Base-by-base conservation (phyloP, 2,113 vertebrate species). In the Sapayoa aenigma region DNA sequence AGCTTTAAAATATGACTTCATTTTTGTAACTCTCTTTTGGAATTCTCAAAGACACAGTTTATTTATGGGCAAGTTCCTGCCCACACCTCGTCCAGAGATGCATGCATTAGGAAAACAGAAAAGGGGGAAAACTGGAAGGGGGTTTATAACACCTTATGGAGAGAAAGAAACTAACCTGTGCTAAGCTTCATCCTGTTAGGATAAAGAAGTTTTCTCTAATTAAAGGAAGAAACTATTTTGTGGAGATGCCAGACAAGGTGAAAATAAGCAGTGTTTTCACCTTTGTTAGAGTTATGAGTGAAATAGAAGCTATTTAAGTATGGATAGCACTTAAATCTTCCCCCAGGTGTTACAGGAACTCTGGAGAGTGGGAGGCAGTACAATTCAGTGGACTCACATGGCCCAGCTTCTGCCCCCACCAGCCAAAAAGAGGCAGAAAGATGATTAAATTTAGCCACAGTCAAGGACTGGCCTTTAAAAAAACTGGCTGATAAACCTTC, bases 171-270 rank as follows among this genome's bases (percentile, higher is more conserved):
- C 33, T 50, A 49, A 44, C 20, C 47, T 46, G 12, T 44, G 13
- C n/a, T 73, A n/a, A n/a, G n/a, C n/a, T n/a, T n/a, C n/a, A n/a
- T n/a, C 4, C 1, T 4, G 6, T 53, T 21, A 50, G 3, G 9
- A 12, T 60, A 55, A 27, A 69, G 31, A 73, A 73, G 11, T 20
- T 44, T 4, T 14, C 33, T 44, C 19, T 25, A 39, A 49, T 62
- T 79, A 49, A 4, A 67, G 12, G 28, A 50, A 10, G n/a, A 74
- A 79, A 50, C 22, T 37, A 25, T n/a, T 73, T 21, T 3, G 3
- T 5, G 14, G 8, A 19, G 9, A 79, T 28, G 23, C 5, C 31
- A 68, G 35, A 74, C 28, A 50, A 60, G 25, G 6, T 56, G 47
- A 89, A 74, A 47, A 44, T 28, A 68, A 42, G 56, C 20, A 72